Evolutionary conservation across 1,140 invertebrate genomes (phyloP).

Genomic region (Batillaria attramentaria): DNA sequence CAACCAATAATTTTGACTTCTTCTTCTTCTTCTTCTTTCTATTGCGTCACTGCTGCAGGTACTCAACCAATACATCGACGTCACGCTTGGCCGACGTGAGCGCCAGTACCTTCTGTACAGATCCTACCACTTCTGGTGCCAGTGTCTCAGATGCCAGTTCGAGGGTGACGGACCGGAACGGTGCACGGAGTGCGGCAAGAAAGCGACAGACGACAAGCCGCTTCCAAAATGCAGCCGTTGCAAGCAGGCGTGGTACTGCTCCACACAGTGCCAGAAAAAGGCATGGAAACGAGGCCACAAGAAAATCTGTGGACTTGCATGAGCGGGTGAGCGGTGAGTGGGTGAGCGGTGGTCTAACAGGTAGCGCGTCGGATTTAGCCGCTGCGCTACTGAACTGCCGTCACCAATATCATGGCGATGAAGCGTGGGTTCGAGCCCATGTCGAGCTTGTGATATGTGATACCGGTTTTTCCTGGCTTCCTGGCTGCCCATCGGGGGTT

Average conservation of each 20-base stretch:
- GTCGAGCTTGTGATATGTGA: neutral
- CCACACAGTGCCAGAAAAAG: conserved; percentile 55
- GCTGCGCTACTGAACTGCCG: neutral
- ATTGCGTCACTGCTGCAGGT: conserved; percentile 35
- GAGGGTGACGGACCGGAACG: conserved; percentile 53
- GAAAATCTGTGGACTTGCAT: conserved; percentile 51
- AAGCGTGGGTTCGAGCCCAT: neutral
- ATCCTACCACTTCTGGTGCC: conserved; percentile 59
- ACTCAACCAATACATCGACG: conserved; percentile 43
- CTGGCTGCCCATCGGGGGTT: too few species aligned
- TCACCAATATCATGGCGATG: neutral
- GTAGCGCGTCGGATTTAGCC: too few species aligned
- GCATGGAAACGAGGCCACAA: conserved; percentile 64
- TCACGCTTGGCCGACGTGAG: conserved; percentile 32
- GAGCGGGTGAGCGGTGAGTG: too few species aligned
- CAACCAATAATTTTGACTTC: neutral
- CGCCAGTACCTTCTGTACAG: conserved; percentile 34
- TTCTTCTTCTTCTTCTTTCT: neutral
- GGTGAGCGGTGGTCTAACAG: too few species aligned
- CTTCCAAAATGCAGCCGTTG: conserved; percentile 54
- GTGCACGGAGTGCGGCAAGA: conserved; percentile 56
- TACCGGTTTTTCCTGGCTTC: neutral
- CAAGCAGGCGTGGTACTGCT: conserved; percentile 60
- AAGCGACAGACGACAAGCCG: conserved; percentile 31
- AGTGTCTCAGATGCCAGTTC: conserved; percentile 53